Conservation (phyloP, 2,113 vertebrate species). For the Lepisosteus osseus region DNA sequence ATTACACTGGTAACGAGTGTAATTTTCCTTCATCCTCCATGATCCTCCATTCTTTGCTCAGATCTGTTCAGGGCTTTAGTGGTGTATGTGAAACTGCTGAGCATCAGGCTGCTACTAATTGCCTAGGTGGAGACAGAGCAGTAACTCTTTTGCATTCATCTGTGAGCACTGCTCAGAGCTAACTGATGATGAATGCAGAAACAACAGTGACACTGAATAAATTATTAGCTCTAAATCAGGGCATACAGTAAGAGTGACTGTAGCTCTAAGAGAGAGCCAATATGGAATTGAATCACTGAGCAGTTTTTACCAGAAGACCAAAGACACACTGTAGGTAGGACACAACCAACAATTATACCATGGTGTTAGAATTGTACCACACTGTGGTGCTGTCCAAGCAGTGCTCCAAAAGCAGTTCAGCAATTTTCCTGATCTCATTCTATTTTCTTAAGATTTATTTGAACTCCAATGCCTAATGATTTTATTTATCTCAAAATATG, state of each 20-base stretch:
- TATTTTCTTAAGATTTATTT: too few species aligned
- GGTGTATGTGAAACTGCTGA: neutral
- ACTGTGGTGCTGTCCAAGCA: too few species aligned
- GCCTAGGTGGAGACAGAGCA: neutral
- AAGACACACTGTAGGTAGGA: neutral
- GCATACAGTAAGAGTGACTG: neutral
- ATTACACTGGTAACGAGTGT: neutral
- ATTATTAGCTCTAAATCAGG: slow-evolving; percentile 14
- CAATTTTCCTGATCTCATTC: too few species aligned
- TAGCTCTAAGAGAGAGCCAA: neutral
- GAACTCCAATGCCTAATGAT: too few species aligned
- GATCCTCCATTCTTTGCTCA: neutral
- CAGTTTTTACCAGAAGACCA: neutral
- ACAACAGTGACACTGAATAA: slow-evolving; percentile 18
- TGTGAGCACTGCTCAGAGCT: neutral
- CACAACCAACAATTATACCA: neutral
- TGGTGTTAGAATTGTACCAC: too few species aligned
- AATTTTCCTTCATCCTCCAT: too few species aligned
- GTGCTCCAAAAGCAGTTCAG: too few species aligned
- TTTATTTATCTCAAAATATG: too few species aligned
- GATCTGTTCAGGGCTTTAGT: neutral
- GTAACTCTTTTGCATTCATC: slow-evolving; percentile 20
- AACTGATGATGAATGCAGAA: neutral
- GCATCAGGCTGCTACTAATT: neutral
- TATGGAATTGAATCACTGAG: neutral